A percentile compares a stretch with the other conserved stretches of the same genome.
phyloP scores from a whole-genome alignment of 2,888 invertebrate genomes.

The Thymelicus lineola region DNA sequence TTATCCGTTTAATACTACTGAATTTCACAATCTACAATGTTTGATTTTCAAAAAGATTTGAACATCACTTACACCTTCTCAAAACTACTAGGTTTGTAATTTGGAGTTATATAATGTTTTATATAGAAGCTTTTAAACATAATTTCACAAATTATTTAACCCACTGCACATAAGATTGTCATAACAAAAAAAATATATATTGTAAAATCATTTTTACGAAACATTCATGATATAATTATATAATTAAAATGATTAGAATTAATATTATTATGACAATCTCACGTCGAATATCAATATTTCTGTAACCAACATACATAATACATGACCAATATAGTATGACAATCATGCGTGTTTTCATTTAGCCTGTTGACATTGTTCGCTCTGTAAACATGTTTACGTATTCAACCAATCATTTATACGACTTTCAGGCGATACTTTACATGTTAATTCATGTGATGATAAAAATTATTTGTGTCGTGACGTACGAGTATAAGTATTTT shows the following conservation, averaged over 20 bases:
- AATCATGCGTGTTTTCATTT: conserved; percentile 66
- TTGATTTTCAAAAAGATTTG: background rate
- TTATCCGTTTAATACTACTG: too few species aligned
- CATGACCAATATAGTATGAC: conserved; percentile 68
- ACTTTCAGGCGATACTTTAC: too few species aligned
- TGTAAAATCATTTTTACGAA: background rate
- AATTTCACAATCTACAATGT: background rate
- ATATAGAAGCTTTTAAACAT: background rate
- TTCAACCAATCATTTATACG: background rate
- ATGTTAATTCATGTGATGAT: too few species aligned
- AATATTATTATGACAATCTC: conserved; percentile 22
- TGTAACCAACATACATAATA: conserved; percentile 52
- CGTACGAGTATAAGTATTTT: too few species aligned
- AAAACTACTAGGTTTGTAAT: too few species aligned
- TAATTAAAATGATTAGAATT: background rate
- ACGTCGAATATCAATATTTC: conserved; percentile 6
- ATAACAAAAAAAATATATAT: background rate
- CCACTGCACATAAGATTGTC: background rate
- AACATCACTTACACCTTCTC: too few species aligned
- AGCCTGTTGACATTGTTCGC: conserved; percentile 58
- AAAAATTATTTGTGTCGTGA: too few species aligned
- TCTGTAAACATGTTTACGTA: background rate
- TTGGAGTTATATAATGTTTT: background rate
- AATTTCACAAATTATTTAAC: background rate
- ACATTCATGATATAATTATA: background rate